Evolutionary conservation across 2,113 vertebrate species (phyloP).

Genomic region (Xyliphius kryptos): DNA sequence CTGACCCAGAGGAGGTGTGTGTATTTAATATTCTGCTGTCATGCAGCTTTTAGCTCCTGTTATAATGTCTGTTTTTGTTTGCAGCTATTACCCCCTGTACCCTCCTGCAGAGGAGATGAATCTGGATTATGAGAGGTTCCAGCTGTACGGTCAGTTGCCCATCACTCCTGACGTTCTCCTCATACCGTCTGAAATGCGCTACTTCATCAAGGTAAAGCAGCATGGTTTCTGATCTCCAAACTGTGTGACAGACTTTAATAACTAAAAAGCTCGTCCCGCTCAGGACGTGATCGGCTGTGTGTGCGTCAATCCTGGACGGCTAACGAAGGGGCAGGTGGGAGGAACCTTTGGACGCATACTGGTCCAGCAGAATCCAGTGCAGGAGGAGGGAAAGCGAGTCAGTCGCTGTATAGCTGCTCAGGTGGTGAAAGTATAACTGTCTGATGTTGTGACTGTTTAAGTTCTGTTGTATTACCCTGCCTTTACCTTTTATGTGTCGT

Average conservation of each 20-base stretch:
- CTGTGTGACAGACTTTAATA: too few relatives aligned
- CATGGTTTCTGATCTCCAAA: background rate
- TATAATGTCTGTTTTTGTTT: background rate
- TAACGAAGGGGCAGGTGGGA: conserved; percentile 88
- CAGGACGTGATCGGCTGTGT: conserved; percentile 82
- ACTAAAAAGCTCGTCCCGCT: background rate
- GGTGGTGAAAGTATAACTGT: conserved; percentile 77
- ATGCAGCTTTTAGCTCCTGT: background rate
- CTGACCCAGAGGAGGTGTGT: conserved; percentile 82
- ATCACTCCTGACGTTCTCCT: conserved; percentile 78
- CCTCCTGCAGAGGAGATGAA: conserved; percentile 81
- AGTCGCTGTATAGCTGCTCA: conserved; percentile 74
- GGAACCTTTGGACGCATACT: conserved; percentile 81
- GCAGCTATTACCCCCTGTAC: conserved; percentile 85
- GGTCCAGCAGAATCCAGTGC: conserved; percentile 37
- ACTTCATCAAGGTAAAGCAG: conserved; percentile 80
- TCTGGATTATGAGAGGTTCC: conserved; percentile 77
- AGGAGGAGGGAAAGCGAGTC: conserved; percentile 38
- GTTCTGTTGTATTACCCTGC: too few relatives aligned
- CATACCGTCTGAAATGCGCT: conserved; percentile 80
- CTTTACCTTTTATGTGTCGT: conserved; percentile 1
- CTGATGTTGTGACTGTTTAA: too few relatives aligned
- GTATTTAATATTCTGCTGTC: conserved; percentile 4
- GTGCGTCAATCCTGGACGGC: conserved; percentile 84
- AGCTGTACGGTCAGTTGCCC: conserved; percentile 59